Evolutionary conservation across 1,140 invertebrate genomes (phyloP).

Genomic region (Euschistus heros): DNA sequence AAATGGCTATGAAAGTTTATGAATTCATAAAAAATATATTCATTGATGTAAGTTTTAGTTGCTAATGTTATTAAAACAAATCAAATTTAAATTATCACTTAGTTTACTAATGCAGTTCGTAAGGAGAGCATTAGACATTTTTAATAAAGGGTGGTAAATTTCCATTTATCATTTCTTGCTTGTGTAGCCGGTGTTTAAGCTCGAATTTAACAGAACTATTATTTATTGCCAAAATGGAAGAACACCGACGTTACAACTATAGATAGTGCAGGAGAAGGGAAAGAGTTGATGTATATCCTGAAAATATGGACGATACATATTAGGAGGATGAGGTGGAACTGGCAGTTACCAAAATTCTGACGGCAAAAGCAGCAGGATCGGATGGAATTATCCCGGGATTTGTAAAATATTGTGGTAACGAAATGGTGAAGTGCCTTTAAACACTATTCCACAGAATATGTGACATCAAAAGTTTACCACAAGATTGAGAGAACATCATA

Average conservation of each 20-base stretch:
- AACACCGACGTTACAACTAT: not conserved
- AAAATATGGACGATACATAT: not conserved
- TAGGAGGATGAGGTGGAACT: not conserved
- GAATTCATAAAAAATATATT: no score
- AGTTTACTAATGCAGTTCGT: no score
- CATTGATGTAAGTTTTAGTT: no score
- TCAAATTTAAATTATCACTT: no score
- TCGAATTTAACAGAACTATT: no score
- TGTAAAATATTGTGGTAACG: not conserved
- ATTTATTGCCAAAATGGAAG: not conserved
- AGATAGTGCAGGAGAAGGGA: not conserved
- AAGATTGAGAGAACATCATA: slow-evolving; percentile 1
- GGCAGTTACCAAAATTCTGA: not conserved
- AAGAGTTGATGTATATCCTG: not conserved
- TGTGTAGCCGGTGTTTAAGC: no score
- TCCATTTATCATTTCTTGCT: no score
- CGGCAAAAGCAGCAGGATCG: not conserved
- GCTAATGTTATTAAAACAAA: no score
- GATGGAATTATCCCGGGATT: not conserved
- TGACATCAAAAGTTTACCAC: not conserved
- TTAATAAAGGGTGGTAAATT: no score
- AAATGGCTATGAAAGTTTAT: no score
- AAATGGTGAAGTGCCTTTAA: not conserved
- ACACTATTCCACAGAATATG: not conserved
- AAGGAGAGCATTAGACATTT: no score